Conservation (phyloP, 1,140 invertebrate species). For the Microplitis mediator region DNA sequence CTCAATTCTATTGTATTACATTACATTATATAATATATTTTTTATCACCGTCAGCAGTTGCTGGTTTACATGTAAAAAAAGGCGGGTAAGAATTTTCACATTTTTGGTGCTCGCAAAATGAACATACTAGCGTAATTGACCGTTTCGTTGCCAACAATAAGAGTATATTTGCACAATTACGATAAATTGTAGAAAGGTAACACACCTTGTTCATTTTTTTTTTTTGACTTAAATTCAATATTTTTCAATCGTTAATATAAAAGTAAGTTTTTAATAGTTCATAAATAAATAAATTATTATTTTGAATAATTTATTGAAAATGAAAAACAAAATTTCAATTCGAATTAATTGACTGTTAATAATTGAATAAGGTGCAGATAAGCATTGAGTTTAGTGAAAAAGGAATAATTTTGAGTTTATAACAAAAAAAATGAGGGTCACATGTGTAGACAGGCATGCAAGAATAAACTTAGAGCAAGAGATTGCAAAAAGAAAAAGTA, state of each 20-base stretch:
- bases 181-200: neutral
- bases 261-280: too few species aligned
- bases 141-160: slow-evolving; percentile 7
- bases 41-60: slow-evolving; percentile 4
- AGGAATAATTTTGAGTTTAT: neutral
- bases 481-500: neutral
- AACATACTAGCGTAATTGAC: slow-evolving; percentile 14
- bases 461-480: neutral
- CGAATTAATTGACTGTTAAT: too few species aligned
- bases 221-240: too few species aligned
- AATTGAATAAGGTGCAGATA: too few species aligned
- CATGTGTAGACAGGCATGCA: neutral
- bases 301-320: too few species aligned
- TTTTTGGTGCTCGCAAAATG: slow-evolving; percentile 9
- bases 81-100: neutral
- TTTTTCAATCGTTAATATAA: too few species aligned
- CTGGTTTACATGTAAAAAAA: neutral
- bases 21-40: neutral
- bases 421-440: neutral
- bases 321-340: too few species aligned
- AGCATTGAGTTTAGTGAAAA: too few species aligned
- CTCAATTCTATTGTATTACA: neutral
- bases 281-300: too few species aligned
- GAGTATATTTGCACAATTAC: neutral
- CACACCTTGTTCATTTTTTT: neutral